Evolutionary conservation across 2,888 invertebrate genomes (phyloP), one percentile per base, ranked within the genome.

Genomic region (Beris chalybata): DNA sequence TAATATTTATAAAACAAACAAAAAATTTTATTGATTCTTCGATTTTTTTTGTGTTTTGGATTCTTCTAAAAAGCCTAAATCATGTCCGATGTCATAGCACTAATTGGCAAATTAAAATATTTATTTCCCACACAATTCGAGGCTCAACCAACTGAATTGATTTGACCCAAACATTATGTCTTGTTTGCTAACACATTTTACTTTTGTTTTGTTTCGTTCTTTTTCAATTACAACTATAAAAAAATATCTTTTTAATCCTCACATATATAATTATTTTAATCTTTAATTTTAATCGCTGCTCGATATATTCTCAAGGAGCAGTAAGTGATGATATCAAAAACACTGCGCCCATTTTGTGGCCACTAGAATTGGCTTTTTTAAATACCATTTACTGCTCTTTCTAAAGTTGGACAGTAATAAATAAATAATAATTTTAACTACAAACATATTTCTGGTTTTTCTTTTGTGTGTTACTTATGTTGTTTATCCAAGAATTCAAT

Each of bases 401-500:
- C 1, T 22, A 22, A 22, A 22, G 3, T 22, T 22, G 22, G 22
- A 22, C 22, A 22, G 22, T 22, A 22, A 22, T 22, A 22, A 22
- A n/a, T n/a, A 22, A 22, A 22, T 38, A 9, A 38, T 38, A 9
- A 38, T 38, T 38, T 7, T 38, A 38, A 38, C 9, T 7, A 38
- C 38, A 38, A 38, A 38, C 5, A 38, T 38, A 38, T 38, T 38
- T 22, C 22, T 22, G 1, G 22, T 22, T 38, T 38, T 7, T 38
- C 38, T 38, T 7, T 38, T 38, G 38, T 38, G 9, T 9, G 5
- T 38, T 38, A 38, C 22, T 22, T 22, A 38, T 38, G 44, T 44
- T 38, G 38, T 38, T 66, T 52, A 48, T 50, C 55, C 66, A 61
- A 61, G 66, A 66, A 66, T 66, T 22, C 38, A 61, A 66, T 55